These are phyloP conservation scores for Xyrauchen texanus DNA, from an alignment of 2,113 vertebrate species.

Conservation along the genomic window DNA sequence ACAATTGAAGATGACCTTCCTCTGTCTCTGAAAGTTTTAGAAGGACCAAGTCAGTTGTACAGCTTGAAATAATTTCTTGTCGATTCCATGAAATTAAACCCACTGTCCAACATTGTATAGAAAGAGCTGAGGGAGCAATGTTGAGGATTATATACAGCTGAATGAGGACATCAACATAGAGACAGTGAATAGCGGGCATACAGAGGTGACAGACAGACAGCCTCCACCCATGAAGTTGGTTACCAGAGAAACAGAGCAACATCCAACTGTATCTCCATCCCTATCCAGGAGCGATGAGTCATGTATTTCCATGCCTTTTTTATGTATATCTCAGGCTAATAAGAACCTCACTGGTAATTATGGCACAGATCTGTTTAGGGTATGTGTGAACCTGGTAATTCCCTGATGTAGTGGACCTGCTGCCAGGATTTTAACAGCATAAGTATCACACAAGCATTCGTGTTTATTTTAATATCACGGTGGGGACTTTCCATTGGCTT, in stretches of 20 bases:
- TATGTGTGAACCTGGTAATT: slow-evolving; percentile 51
- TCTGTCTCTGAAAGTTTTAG: too few relatives aligned
- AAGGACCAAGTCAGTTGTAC: too few relatives aligned
- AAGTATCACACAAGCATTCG: too few relatives aligned
- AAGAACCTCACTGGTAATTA: slow-evolving; percentile 33
- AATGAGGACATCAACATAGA: slow-evolving; percentile 8
- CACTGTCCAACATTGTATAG: background rate
- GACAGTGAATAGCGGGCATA: background rate
- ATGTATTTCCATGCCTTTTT: slow-evolving; percentile 7
- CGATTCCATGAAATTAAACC: slow-evolving; percentile 13
- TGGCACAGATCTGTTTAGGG: slow-evolving; percentile 39
- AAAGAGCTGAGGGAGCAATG: slow-evolving; percentile 9
- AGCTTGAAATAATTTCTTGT: too few relatives aligned
- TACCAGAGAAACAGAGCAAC: background rate
- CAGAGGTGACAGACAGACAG: slow-evolving; percentile 32
- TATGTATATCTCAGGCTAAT: slow-evolving; percentile 3
- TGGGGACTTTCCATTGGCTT: too few relatives aligned
- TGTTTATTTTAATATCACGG: too few relatives aligned
- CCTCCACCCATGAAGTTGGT: background rate
- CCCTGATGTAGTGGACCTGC: background rate
- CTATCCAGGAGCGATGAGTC: background rate
- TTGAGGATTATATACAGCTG: slow-evolving; percentile 10
- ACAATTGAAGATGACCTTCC: too few relatives aligned
- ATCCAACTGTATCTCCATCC: background rate
- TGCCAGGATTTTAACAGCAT: background rate